Conservation (phyloP, 2,888 invertebrate genomes). For the Drosophila rellima region DNA sequence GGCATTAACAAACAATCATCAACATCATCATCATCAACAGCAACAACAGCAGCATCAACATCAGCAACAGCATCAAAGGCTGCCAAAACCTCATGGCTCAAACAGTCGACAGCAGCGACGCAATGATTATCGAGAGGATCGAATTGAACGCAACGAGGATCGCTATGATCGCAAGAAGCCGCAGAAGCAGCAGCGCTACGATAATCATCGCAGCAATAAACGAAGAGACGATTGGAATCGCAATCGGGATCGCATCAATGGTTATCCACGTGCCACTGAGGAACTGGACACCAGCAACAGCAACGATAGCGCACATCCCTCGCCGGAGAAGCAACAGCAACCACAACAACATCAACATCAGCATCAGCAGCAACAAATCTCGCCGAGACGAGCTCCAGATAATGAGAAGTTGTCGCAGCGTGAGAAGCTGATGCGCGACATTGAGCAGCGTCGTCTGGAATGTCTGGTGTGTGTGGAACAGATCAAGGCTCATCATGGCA, state of each 20-base stretch:
- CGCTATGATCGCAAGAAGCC: constrained; percentile 73
- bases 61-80: constrained; percentile 3
- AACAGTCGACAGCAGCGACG: constrained; percentile 49
- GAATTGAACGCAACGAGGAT: constrained; percentile 33
- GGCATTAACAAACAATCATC: constrained; percentile 3
- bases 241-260: constrained; percentile 83
- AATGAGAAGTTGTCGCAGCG: constrained; percentile 89
- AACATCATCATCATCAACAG: constrained; percentile 25
- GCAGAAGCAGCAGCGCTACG: constrained; percentile 84
- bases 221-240: constrained; percentile 85
- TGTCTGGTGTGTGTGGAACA: constrained; percentile 97
- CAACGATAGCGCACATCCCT: constrained; percentile 81
- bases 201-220: constrained; percentile 84
- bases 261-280: constrained; percentile 75
- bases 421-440: constrained; percentile 93
- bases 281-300: constrained; percentile 83
- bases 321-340: constrained; percentile 80
- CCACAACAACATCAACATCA: constrained; percentile 10
- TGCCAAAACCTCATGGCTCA: constrained; percentile 25
- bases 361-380: constrained; percentile 50
- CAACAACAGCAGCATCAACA: constrained; percentile 17
- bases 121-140: constrained; percentile 54
- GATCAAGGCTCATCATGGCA: constrained; percentile 91
- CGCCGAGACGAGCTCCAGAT: constrained; percentile 66
- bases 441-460: constrained; percentile 93